Conservation (phyloP, 2,113 vertebrate genomes). For the Egretta garzetta region DNA sequence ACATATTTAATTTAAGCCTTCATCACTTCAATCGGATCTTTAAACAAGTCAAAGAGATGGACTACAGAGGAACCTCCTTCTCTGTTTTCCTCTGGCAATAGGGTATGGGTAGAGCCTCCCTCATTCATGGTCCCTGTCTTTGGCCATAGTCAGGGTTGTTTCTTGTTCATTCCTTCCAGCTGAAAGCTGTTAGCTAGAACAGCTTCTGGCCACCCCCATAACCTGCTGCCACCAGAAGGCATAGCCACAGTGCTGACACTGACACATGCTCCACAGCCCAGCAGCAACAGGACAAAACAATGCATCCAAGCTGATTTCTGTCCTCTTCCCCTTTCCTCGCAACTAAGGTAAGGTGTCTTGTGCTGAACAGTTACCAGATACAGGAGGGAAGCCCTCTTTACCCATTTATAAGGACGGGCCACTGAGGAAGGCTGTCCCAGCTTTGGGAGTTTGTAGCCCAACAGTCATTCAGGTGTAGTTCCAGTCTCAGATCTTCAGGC, state of each 20-base stretch:
- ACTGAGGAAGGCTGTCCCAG: constrained; percentile 32
- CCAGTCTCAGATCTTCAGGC: constrained; percentile 58
- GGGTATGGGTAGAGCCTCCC: background rate
- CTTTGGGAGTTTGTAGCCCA: constrained; percentile 61
- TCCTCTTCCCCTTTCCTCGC: background rate
- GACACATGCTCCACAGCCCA: fast-evolving
- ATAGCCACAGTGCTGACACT: background rate
- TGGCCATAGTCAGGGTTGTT: background rate
- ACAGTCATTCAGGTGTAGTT: constrained; percentile 65
- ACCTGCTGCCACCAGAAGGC: background rate
- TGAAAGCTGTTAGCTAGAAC: background rate
- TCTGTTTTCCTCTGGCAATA: background rate
- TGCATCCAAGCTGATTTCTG: background rate
- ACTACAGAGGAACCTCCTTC: background rate
- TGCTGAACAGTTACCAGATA: background rate
- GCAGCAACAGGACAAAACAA: background rate
- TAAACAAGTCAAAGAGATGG: background rate
- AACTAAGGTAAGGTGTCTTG: background rate
- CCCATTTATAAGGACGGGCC: constrained; percentile 63
- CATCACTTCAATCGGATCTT: background rate
- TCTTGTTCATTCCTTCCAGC: background rate
- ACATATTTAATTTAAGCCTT: fast-evolving
- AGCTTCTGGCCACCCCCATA: background rate
- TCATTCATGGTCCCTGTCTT: background rate
- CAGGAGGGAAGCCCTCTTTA: background rate